Evolutionary conservation across 2,888 invertebrate genomes (phyloP), one percentile per base, ranked within the genome.

Genomic region (Drosophila pullipes): DNA sequence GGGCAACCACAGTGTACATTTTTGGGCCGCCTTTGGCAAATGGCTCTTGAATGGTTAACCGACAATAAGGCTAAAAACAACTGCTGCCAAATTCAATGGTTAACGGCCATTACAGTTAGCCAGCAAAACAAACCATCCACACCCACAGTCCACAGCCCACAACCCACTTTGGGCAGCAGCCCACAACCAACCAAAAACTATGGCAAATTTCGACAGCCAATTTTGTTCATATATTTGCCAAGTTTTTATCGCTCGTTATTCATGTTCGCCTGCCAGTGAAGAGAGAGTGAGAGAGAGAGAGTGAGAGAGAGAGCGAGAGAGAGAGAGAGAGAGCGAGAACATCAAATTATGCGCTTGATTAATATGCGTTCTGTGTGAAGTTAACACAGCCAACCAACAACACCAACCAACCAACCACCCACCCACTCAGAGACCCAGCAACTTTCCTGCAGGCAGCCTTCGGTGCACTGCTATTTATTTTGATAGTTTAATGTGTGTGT

Each of bases 141-240:
- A 16, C 25, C 31, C 37, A 37, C 18, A 37, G 18, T 6, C 16
- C 37, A 37, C 37, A 37, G 2, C 16, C 18, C 18, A 37, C 37
- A 37, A 7, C 16, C 18, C 18, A 37, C 18, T 18, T 18, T 7
- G 37, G 7, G 22, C 25, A 13, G 28, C 11, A 35, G 25, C 16
- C 33, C 6, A n/a, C 13, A 5, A 2, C 31, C 39, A 22, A 22
- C 31, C 9, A 18, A 52, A 53, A 53, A 37, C 63, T 18, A 25
- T 74, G 64, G 52, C 64, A 58, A 52, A 76, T 49, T 77, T 69
- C 59, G 65, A 62, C 76, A 77, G 68, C 75, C 67, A 83, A 74
- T 81, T 83, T 86, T 89, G 85, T 88, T 85, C 88, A 85, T 85
- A 82, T 85, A 84, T 85, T 85, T 85, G 82, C 84, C 89, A 85